phyloP scores from a whole-genome alignment of 2,797 vertebrate genomes.

The Mus minutoides region DNA sequence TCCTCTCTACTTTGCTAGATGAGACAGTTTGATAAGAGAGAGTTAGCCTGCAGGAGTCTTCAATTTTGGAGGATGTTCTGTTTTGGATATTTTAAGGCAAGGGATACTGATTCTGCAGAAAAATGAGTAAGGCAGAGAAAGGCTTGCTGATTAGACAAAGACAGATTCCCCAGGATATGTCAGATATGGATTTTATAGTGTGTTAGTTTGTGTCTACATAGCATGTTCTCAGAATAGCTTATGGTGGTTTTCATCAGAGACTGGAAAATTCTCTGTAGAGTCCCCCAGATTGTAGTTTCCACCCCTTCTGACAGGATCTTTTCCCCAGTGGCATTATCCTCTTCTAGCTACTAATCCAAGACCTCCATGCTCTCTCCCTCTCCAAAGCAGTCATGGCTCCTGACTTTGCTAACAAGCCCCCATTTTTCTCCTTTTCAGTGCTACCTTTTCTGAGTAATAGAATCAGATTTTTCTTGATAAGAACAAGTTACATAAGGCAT shows the following conservation, averaged over 20 bases:
- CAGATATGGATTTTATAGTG: not conserved
- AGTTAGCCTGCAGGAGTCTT: not conserved
- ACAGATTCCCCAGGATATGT: not conserved
- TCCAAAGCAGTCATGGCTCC: fast-evolving
- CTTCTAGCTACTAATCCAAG: not conserved
- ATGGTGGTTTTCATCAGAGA: not conserved
- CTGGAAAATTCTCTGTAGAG: not conserved
- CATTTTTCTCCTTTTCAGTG: not conserved
- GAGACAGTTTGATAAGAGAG: slow-evolving; percentile 6
- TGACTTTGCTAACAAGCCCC: no score
- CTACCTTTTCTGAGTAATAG: not conserved
- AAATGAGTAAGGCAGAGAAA: not conserved
- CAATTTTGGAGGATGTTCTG: not conserved
- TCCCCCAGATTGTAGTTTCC: not conserved
- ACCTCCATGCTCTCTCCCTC: not conserved
- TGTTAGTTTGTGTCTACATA: not conserved
- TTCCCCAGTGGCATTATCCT: not conserved
- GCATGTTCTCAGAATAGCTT: not conserved
- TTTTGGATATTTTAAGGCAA: slow-evolving; percentile 36
- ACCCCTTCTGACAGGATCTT: not conserved
- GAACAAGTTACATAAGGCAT: not conserved
- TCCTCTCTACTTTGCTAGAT: not conserved
- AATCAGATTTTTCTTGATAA: not conserved
- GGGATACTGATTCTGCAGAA: slow-evolving; percentile 50
- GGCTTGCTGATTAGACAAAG: not conserved